Conservation (phyloP, 1,140 invertebrate species). For the Chrysomallon squamiferum region DNA sequence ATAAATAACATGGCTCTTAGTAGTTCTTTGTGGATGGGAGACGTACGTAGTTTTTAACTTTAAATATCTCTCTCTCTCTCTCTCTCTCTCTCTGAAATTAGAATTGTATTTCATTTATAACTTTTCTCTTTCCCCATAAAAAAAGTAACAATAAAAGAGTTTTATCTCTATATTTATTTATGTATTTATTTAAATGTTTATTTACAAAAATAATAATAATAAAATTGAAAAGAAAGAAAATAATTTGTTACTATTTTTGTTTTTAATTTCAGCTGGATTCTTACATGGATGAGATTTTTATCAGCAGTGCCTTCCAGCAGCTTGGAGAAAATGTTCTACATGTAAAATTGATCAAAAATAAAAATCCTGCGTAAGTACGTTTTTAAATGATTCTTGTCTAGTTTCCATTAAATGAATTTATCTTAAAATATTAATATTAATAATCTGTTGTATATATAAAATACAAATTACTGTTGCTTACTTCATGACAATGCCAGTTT, state of each 20-base stretch:
- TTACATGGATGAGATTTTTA: conserved; percentile 94
- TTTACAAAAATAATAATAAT: not conserved
- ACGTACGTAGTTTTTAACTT: not conserved
- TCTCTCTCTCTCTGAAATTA: no score
- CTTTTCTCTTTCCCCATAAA: not conserved
- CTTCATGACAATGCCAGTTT: no score
- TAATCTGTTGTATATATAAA: no score
- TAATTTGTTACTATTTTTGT: no score
- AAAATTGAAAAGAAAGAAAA: not conserved
- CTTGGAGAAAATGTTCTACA: conserved; percentile 76
- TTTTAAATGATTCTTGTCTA: no score
- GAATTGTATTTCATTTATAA: not conserved
- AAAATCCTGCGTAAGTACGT: conserved; percentile 74
- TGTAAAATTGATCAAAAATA: conserved; percentile 90
- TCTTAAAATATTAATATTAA: no score
- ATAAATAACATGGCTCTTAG: conserved; percentile 2
- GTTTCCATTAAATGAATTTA: no score
- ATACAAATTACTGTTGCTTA: no score
- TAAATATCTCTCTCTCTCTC: not conserved
- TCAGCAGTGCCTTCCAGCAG: conserved; percentile 86
- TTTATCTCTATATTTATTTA: not conserved
- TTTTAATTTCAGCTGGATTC: conserved; percentile 78
- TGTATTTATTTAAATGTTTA: not conserved
- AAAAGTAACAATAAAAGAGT: not conserved
- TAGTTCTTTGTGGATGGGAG: conserved; percentile 4